Percentiles rank a stretch among this genome's conserved stretches.
phyloP scores from a whole-genome alignment of 2,113 vertebrate species.

The Thryonomys swinderianus region DNA sequence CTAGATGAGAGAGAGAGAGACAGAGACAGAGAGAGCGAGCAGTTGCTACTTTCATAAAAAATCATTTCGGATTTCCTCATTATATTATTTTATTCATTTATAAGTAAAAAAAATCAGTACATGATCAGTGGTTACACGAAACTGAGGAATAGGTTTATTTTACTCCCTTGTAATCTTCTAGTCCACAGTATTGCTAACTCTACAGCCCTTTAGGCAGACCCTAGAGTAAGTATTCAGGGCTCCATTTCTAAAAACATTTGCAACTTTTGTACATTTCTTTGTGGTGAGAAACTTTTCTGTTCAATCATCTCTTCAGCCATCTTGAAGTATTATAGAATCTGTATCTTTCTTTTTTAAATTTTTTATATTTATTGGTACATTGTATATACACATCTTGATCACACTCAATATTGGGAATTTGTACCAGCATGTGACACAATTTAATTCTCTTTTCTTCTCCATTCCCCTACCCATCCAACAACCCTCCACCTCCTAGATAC shows the following conservation, averaged over 20 bases:
- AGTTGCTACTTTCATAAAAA: background rate
- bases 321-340: background rate
- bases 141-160: background rate
- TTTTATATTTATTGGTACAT: too few species aligned
- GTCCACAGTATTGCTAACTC: rapidly evolving
- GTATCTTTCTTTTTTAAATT: background rate
- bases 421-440: too few species aligned
- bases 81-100: background rate
- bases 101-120: background rate
- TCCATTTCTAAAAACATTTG: background rate
- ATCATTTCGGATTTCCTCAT: background rate
- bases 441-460: too few species aligned
- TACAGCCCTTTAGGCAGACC: background rate
- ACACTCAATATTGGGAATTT: too few species aligned
- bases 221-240: background rate
- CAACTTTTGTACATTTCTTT: background rate
- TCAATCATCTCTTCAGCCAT: background rate
- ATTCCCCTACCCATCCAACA: too few species aligned
- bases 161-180: background rate
- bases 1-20: background rate
- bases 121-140: background rate
- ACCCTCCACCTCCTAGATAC: too few species aligned
- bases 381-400: too few species aligned
- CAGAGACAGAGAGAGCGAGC: background rate
- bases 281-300: background rate